Evolutionary conservation across 2,113 vertebrate species (phyloP).

Genomic region (Machaerirhynchus nigripectus): DNA sequence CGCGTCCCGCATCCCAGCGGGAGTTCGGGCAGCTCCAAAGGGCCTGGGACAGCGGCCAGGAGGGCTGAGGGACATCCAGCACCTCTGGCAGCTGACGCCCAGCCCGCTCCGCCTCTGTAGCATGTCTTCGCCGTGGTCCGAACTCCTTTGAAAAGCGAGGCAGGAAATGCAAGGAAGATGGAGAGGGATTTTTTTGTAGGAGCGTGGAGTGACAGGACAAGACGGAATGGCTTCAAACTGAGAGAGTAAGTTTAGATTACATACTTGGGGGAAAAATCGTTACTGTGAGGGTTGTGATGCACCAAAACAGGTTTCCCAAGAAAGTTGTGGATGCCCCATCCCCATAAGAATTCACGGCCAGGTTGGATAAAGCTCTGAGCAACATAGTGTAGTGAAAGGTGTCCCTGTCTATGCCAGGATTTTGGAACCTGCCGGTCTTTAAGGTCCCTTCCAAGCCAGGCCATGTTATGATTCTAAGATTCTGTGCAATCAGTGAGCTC

Average conservation of each 20-base stretch:
- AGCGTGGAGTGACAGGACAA: neutral
- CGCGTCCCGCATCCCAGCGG: neutral
- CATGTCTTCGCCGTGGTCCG: accelerated
- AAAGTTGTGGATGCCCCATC: neutral
- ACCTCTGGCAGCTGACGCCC: accelerated
- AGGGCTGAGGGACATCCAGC: neutral
- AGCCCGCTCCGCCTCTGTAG: accelerated
- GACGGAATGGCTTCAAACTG: neutral
- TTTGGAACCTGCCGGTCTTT: neutral
- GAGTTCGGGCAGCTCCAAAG: accelerated
- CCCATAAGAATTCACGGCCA: accelerated
- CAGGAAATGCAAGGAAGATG: neutral
- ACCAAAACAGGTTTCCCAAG: neutral
- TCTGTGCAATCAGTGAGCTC: too few relatives aligned
- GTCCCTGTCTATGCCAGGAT: neutral
- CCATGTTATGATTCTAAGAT: neutral
- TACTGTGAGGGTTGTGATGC: neutral
- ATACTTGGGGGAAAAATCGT: accelerated
- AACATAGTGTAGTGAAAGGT: neutral
- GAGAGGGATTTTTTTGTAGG: neutral
- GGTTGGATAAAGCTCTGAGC: neutral
- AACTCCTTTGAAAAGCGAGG: neutral
- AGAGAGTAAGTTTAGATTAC: neutral
- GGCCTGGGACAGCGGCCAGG: neutral
- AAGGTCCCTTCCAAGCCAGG: neutral